Percentiles rank a stretch among this genome's conserved stretches.
These are phyloP conservation scores for Tuta absoluta DNA, from an alignment of 2,888 invertebrate species.

Conservation along the genomic window DNA sequence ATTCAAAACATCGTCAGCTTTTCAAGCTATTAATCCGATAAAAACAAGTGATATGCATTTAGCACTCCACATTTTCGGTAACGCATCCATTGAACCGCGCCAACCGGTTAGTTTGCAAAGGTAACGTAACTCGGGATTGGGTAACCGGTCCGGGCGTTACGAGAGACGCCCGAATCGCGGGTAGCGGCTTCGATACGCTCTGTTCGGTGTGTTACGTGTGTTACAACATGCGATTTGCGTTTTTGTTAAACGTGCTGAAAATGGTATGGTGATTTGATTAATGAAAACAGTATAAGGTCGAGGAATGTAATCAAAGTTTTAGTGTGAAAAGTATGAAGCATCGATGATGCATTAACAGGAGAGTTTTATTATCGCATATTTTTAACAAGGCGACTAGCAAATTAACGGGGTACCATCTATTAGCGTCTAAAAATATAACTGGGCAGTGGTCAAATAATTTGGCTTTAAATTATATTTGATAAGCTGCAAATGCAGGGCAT, in stretches of 20 bases:
- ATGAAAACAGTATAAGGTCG: background rate
- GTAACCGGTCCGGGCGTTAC: slow-evolving; percentile 49
- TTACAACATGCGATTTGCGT: slow-evolving; percentile 24
- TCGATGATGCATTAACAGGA: too few relatives aligned
- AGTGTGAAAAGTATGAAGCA: too few relatives aligned
- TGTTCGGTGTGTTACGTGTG: slow-evolving; percentile 41
- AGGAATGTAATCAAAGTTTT: too few relatives aligned
- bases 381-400: too few relatives aligned
- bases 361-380: too few relatives aligned
- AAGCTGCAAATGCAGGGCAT: too few relatives aligned
- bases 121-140: slow-evolving; percentile 46
- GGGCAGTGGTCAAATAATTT: too few relatives aligned
- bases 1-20: background rate
- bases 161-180: slow-evolving; percentile 30
- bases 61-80: slow-evolving; percentile 13
- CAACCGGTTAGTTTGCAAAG: slow-evolving; percentile 19
- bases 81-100: background rate
- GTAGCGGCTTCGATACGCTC: slow-evolving; percentile 38
- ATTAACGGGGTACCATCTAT: too few relatives aligned
- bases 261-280: background rate
- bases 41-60: background rate
- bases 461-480: too few relatives aligned
- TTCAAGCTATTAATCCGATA: background rate
- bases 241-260: slow-evolving; percentile 6
- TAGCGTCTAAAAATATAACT: too few relatives aligned